phyloP scores from a whole-genome alignment of 2,888 invertebrate genomes.

The Toxonevra muliebris region DNA sequence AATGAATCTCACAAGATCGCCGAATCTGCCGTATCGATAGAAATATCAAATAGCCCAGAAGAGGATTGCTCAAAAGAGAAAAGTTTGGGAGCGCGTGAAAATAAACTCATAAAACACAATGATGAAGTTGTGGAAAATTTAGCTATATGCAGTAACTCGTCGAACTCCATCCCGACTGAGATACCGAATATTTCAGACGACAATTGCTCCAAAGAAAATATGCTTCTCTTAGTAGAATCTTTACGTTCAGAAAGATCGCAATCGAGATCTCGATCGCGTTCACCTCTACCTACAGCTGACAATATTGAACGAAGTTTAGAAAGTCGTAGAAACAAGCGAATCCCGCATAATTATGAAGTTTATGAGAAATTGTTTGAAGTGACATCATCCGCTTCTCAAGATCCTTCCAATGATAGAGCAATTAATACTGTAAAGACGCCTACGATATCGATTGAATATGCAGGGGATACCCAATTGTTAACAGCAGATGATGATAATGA shows the following conservation, averaged over 20 bases:
- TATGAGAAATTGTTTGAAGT: constrained; percentile 29
- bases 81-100: constrained; percentile 42
- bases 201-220: constrained; percentile 30
- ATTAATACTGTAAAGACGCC: constrained; percentile 17
- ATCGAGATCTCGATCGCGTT: constrained; percentile 45
- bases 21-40: background rate
- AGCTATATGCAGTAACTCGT: no score
- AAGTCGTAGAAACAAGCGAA: constrained; percentile 31
- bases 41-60: background rate
- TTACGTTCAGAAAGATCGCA: constrained; percentile 45
- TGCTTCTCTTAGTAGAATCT: constrained; percentile 48
- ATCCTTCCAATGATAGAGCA: background rate
- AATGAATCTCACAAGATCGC: constrained; percentile 31
- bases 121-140: constrained; percentile 46
- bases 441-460: constrained; percentile 28
- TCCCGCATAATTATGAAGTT: constrained; percentile 38
- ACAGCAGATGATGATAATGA: constrained; percentile 13
- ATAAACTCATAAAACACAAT: constrained; percentile 44
- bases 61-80: background rate
- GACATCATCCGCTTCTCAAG: constrained; percentile 10
- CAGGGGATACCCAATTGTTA: background rate
- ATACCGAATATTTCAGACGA: constrained; percentile 3
- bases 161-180: background rate
- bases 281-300: constrained; percentile 50
- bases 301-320: constrained; percentile 48